Conservation (phyloP, 2,113 vertebrate species). For the Paedocypris sp. region DNA sequence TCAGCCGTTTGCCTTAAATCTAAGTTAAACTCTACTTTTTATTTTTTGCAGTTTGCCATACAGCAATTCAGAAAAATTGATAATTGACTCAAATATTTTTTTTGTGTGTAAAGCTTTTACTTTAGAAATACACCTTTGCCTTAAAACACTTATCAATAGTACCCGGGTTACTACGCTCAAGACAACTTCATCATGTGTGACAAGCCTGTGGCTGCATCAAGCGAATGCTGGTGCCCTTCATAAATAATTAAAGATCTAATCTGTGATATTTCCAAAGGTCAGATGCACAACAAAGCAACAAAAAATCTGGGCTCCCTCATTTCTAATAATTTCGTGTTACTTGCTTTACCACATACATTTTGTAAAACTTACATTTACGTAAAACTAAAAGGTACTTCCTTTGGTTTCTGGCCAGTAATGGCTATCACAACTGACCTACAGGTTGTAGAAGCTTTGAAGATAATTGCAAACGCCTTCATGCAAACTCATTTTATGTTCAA, state of each 20-base stretch:
- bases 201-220: slow-evolving; percentile 39
- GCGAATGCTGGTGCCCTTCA: slow-evolving; percentile 60
- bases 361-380: too few species aligned
- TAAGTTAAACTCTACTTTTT: too few species aligned
- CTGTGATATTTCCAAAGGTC: slow-evolving; percentile 94
- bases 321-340: slow-evolving; percentile 13
- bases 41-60: too few species aligned
- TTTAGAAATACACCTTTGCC: too few species aligned
- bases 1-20: too few species aligned
- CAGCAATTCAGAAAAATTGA: too few species aligned
- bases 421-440: background rate
- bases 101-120: too few species aligned
- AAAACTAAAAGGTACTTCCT: background rate
- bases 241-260: slow-evolving; percentile 95
- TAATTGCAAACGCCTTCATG: background rate
- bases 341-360: slow-evolving; percentile 36
- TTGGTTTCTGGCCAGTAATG: slow-evolving; percentile 24
- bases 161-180: slow-evolving; percentile 2
- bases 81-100: too few species aligned
- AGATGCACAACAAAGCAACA: slow-evolving; percentile 67
- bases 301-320: slow-evolving; percentile 52
- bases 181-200: slow-evolving; percentile 50
- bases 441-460: slow-evolving; percentile 26
- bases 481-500: background rate
- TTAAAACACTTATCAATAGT: slow-evolving; percentile 5